phyloP scores from a whole-genome alignment of 2,888 invertebrate species.

The Blera fallax region DNA sequence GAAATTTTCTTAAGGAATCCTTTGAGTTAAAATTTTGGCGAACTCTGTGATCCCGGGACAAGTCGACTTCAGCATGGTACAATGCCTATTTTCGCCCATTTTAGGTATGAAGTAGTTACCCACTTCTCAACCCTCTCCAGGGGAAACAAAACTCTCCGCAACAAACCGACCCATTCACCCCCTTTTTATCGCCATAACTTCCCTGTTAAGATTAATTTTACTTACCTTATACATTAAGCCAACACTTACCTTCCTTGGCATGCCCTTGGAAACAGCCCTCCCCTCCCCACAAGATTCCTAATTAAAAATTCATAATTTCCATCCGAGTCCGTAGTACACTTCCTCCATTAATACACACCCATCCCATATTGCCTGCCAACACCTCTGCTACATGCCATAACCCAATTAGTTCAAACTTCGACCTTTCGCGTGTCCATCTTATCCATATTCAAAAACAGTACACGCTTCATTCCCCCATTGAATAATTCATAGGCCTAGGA shows the following conservation, averaged over 20 bases:
- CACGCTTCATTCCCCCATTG: slow-evolving; percentile 10
- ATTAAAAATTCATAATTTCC: slow-evolving; percentile 30
- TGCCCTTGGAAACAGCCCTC: no score
- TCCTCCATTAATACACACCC: background rate
- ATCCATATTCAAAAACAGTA: slow-evolving; percentile 40
- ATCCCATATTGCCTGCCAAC: background rate
- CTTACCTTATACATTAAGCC: background rate
- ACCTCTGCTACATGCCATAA: slow-evolving; percentile 22
- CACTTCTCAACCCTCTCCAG: no score
- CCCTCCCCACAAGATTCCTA: background rate
- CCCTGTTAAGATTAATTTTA: background rate
- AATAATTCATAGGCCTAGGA: slow-evolving; percentile 48
- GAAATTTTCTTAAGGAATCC: no score
- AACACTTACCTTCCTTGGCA: no score
- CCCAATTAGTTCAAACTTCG: slow-evolving; percentile 47
- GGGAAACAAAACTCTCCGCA: no score
- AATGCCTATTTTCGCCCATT: no score
- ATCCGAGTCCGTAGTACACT: background rate
- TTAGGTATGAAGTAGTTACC: no score
- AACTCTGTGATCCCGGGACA: no score
- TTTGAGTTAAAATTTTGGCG: no score
- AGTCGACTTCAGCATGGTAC: no score
- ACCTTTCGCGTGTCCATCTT: slow-evolving; percentile 37
- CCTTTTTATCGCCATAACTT: background rate
- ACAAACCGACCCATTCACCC: no score